Conservation (phyloP, 2,113 vertebrate genomes). For the Tetraodon nigroviridis region DNA sequence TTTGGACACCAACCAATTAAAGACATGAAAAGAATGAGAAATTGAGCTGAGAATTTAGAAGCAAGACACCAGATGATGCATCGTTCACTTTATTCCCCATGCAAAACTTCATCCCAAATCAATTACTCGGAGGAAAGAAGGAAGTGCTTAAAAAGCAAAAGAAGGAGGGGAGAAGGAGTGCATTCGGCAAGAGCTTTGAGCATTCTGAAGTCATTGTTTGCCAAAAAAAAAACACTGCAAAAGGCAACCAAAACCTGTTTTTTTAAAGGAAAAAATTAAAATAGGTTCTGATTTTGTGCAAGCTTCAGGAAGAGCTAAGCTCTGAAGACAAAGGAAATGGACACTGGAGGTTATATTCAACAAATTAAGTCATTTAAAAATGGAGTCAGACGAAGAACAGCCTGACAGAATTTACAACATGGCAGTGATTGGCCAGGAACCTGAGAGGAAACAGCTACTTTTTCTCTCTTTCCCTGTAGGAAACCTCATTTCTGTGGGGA, state of each 20-base stretch:
- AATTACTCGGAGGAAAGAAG: slow-evolving; percentile 49
- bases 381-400: neutral
- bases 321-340: neutral
- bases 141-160: slow-evolving; percentile 28
- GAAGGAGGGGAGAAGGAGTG: slow-evolving; percentile 20
- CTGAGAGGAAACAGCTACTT: slow-evolving; percentile 4
- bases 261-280: neutral
- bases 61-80: slow-evolving; percentile 37
- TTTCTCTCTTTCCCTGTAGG: neutral
- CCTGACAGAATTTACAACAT: neutral
- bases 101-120: slow-evolving; percentile 59
- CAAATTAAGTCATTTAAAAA: no score
- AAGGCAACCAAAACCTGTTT: neutral
- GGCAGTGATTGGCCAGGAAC: neutral
- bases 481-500: slow-evolving; percentile 33
- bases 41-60: slow-evolving; percentile 49
- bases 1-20: slow-evolving; percentile 49
- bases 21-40: slow-evolving; percentile 52
- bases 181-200: slow-evolving; percentile 17
- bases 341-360: no score
- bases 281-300: neutral
- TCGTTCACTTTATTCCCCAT: slow-evolving; percentile 51
- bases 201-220: slow-evolving; percentile 10
- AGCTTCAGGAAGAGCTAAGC: no score
- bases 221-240: slow-evolving; percentile 1